Percentiles rank a stretch among this genome's conserved stretches.
These are phyloP conservation scores for Gasterosteus nipponicus DNA, from an alignment of 2,113 vertebrate species.

Conservation along the genomic window DNA sequence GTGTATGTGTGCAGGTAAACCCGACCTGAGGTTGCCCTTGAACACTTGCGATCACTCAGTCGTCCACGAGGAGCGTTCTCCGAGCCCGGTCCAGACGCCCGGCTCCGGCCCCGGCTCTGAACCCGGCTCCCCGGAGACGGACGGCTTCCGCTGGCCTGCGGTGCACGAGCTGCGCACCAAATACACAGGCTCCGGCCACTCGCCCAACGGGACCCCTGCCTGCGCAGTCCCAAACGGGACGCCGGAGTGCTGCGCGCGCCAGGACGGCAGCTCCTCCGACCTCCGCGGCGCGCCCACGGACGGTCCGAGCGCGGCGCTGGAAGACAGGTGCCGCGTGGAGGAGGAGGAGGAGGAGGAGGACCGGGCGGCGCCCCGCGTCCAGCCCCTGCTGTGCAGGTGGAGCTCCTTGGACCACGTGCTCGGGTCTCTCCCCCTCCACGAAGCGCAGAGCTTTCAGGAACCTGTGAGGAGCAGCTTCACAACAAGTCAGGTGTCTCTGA, in stretches of 20 bases:
- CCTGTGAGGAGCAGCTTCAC: slow-evolving; percentile 54
- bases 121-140: slow-evolving; percentile 76
- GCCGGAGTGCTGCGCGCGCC: slow-evolving; percentile 52
- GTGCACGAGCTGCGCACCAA: slow-evolving; percentile 89
- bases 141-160: slow-evolving; percentile 89
- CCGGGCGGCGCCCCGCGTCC: slow-evolving; percentile 36
- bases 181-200: slow-evolving; percentile 65
- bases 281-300: slow-evolving; percentile 37
- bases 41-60: slow-evolving; percentile 67
- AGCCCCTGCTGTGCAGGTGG: slow-evolving; percentile 70
- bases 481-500: slow-evolving; percentile 73
- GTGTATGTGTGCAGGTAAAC: slow-evolving; percentile 75
- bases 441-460: slow-evolving; percentile 65
- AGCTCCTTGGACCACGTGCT: slow-evolving; percentile 75
- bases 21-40: slow-evolving; percentile 70
- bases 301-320: slow-evolving; percentile 19
- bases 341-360: slow-evolving; percentile 41
- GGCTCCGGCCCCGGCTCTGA: slow-evolving; percentile 34
- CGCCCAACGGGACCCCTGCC: slow-evolving; percentile 42
- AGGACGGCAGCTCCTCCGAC: slow-evolving; percentile 47
- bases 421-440: slow-evolving; percentile 55
- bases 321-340: not conserved
- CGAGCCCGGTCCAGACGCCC: slow-evolving; percentile 66
- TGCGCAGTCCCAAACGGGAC: slow-evolving; percentile 76
- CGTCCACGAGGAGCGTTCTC: slow-evolving; percentile 72